A percentile compares a stretch with the other conserved stretches of the same genome.
Evolutionary conservation across 2,113 vertebrate species (phyloP).

Genomic region (Bungarus multicinctus): DNA sequence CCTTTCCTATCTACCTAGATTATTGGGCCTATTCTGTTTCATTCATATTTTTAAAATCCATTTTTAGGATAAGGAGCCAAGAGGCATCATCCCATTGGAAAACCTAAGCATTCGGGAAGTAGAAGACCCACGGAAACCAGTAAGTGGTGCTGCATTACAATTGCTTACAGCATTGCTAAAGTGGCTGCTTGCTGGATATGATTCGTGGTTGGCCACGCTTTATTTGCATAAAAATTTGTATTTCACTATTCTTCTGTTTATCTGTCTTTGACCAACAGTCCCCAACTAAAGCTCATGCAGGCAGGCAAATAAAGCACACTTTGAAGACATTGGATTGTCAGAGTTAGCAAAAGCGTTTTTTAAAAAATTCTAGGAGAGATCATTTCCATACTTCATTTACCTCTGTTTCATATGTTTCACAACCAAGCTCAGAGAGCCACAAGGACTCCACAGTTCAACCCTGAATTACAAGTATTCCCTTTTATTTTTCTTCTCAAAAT

Average conservation of each 20-base stretch:
- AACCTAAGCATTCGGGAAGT: constrained; percentile 93
- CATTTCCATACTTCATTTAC: neutral
- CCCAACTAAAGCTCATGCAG: neutral
- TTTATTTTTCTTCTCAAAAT: neutral
- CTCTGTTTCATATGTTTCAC: neutral
- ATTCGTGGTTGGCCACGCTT: neutral
- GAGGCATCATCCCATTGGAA: constrained; percentile 85
- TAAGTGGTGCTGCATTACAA: constrained; percentile 23
- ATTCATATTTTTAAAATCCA: neutral
- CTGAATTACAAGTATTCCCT: neutral
- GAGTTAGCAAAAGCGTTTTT: neutral
- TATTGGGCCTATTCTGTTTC: neutral
- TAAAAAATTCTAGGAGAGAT: neutral
- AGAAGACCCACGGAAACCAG: constrained; percentile 81
- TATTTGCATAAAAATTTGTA: neutral
- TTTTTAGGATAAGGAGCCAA: constrained; percentile 70
- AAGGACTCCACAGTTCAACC: neutral
- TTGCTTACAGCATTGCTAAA: neutral
- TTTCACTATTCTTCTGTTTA: neutral
- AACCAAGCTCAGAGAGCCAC: neutral
- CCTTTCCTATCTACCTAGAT: neutral
- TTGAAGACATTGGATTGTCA: neutral
- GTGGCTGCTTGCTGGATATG: neutral
- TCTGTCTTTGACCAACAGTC: neutral
- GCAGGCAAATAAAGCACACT: neutral